phyloP scores from a whole-genome alignment of 2,888 invertebrate species.

The Icerya purchasi region DNA sequence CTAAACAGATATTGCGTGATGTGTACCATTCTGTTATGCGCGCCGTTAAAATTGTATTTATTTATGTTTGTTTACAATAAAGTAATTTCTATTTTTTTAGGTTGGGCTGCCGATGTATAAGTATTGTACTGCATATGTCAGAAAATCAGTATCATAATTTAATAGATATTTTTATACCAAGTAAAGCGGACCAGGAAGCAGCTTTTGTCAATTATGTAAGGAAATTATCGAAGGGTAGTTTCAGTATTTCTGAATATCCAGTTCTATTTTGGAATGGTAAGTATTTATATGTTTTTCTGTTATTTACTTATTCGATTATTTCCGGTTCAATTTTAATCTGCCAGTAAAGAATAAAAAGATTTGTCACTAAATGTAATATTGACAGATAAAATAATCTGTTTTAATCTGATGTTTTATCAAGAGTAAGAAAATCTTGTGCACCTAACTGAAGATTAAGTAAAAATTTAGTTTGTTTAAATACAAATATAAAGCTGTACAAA shows the following conservation, averaged over 20 bases:
- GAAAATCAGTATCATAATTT: conserved; percentile 24
- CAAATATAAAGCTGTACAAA: no score
- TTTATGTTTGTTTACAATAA: neutral
- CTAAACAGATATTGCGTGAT: no score
- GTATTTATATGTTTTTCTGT: neutral
- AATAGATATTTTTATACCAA: neutral
- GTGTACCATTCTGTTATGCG: no score
- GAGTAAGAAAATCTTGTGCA: no score
- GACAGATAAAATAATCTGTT: no score
- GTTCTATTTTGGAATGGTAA: neutral
- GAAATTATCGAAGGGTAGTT: neutral
- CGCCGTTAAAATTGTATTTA: neutral
- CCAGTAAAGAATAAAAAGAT: neutral
- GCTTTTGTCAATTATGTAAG: neutral
- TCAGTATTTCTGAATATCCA: neutral
- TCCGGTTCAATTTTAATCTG: neutral
- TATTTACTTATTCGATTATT: no score
- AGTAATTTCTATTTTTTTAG: conserved; percentile 28
- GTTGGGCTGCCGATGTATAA: conserved; percentile 41
- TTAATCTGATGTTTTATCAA: no score
- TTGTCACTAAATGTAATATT: no score
- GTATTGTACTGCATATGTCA: conserved; percentile 39
- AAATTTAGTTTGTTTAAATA: no score
- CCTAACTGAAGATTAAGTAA: no score
- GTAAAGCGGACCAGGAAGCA: neutral